Percentiles rank a stretch among this genome's conserved stretches.
Evolutionary conservation across 2,797 vertebrate genomes (phyloP).

Genomic region (Buceros bicornis): DNA sequence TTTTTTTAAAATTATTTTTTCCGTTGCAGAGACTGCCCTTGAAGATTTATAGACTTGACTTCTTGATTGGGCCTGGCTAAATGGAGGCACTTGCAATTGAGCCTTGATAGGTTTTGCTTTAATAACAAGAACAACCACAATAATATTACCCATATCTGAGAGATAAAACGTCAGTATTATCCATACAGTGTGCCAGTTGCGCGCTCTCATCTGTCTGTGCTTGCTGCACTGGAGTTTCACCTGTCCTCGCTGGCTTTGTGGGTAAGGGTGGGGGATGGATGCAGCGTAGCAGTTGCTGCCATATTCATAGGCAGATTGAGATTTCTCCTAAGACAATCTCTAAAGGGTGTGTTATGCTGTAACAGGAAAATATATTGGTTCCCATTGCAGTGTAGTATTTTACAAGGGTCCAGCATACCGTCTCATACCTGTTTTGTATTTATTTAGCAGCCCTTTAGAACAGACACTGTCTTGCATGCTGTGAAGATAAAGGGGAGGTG

Average conservation of each 20-base stretch:
- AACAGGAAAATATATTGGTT: neutral
- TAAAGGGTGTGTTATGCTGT: neutral
- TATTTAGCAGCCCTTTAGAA: neutral
- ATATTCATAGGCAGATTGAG: neutral
- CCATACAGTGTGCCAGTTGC: neutral
- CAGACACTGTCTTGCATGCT: neutral
- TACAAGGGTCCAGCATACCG: neutral
- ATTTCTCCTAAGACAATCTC: neutral
- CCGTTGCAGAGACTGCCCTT: neutral
- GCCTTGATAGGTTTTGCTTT: neutral
- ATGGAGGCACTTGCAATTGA: neutral
- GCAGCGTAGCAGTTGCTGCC: neutral
- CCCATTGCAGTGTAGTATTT: neutral
- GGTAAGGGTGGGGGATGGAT: neutral
- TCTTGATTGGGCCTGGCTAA: neutral
- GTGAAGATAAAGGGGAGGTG: neutral
- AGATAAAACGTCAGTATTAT: neutral
- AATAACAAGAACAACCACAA: neutral
- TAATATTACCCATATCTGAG: fast-evolving
- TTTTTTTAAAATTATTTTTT: neutral
- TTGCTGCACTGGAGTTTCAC: neutral
- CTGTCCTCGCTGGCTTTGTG: neutral
- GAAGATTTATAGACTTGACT: neutral
- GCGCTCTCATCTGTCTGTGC: neutral
- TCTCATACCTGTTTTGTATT: neutral